These are phyloP conservation scores for Drosophila limbata DNA, from an alignment of 2,888 invertebrate species.

Conservation along the genomic window DNA sequence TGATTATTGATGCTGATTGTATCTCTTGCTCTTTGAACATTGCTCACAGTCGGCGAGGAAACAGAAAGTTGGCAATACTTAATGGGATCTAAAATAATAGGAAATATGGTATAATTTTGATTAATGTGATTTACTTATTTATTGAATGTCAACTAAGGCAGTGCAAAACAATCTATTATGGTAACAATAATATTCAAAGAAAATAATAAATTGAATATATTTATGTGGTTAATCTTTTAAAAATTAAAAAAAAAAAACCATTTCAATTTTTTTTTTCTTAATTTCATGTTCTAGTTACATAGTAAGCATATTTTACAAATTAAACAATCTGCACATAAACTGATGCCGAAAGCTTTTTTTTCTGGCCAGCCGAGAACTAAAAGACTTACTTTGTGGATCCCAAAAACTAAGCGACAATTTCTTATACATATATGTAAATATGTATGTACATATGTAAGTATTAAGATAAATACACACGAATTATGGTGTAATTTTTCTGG, in stretches of 20 bases:
- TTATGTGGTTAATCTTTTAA: too few species aligned
- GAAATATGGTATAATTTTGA: not conserved
- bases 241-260: too few species aligned
- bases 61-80: not conserved
- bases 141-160: not conserved
- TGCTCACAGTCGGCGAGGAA: slow-evolving; percentile 2
- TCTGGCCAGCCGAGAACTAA: slow-evolving; percentile 48
- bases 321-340: too few species aligned
- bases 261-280: too few species aligned
- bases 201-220: too few species aligned
- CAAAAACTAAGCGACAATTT: slow-evolving; percentile 40
- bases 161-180: not conserved
- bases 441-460: not conserved
- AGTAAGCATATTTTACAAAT: too few species aligned
- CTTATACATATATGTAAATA: not conserved
- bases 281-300: too few species aligned
- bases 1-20: slow-evolving; percentile 46
- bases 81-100: not conserved
- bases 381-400: slow-evolving; percentile 48
- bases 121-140: not conserved
- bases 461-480: slow-evolving; percentile 3
- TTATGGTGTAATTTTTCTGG: slow-evolving; percentile 18
- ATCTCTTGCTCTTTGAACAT: slow-evolving; percentile 18
- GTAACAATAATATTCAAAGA: not conserved
- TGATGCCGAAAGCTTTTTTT: not conserved